These are phyloP conservation scores for Acipenser oxyrinchus DNA, from an alignment of 2,797 vertebrate genomes.

Conservation along the genomic window DNA sequence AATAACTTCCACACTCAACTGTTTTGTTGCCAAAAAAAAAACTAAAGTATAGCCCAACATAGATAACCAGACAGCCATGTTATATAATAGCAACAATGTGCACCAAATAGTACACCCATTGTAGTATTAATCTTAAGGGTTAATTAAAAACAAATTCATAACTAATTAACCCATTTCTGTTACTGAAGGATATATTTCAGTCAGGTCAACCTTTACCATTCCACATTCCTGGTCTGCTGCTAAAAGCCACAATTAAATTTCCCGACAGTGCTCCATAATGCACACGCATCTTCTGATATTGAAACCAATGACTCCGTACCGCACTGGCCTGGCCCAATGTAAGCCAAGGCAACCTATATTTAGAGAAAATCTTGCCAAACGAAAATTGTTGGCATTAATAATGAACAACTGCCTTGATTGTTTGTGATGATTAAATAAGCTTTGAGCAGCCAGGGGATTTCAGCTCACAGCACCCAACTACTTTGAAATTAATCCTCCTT, in stretches of 20 bases:
- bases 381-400: slow-evolving; percentile 29
- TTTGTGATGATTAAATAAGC: slow-evolving; percentile 28
- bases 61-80: too few species aligned
- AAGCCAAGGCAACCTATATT: slow-evolving; percentile 26
- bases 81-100: too few species aligned
- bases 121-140: too few species aligned
- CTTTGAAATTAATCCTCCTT: slow-evolving; percentile 25
- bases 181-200: neutral
- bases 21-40: too few species aligned
- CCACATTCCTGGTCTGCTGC: neutral
- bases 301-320: slow-evolving; percentile 5
- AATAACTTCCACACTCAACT: too few species aligned
- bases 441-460: slow-evolving; percentile 24
- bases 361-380: slow-evolving; percentile 26
- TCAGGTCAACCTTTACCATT: neutral
- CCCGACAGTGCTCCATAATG: slow-evolving; percentile 3
- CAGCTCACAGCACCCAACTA: slow-evolving; percentile 23
- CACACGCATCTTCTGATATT: slow-evolving; percentile 1
- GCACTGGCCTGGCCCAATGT: slow-evolving; percentile 4
- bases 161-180: neutral
- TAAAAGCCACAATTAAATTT: neutral
- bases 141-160: too few species aligned
- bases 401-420: slow-evolving; percentile 27
- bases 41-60: too few species aligned
- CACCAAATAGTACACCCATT: too few species aligned